Conservation (phyloP, 2,888 invertebrate genomes). For the Diaperis boleti region DNA sequence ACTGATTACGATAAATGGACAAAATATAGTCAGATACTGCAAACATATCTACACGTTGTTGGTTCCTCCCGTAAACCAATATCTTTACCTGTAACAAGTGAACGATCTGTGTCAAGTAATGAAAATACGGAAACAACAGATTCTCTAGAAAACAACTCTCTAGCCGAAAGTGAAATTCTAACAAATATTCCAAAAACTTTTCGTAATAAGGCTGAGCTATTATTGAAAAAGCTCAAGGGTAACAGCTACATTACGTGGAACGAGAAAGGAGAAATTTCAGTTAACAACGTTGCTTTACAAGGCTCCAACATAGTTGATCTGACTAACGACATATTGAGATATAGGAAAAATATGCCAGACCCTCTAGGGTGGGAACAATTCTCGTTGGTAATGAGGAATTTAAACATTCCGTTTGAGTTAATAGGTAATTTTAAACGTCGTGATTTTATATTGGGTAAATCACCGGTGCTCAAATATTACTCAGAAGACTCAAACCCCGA, state of each 20-base stretch:
- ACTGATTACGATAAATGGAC: slow-evolving; percentile 11
- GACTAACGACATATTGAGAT: not conserved
- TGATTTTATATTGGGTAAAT: too few species aligned
- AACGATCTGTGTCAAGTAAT: too few species aligned
- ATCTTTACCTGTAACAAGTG: not conserved
- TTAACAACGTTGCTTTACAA: not conserved
- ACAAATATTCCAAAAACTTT: not conserved
- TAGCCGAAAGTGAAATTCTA: slow-evolving; percentile 1
- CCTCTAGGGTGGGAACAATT: not conserved
- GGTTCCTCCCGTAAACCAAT: not conserved
- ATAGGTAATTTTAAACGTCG: not conserved
- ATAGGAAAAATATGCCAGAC: not conserved
- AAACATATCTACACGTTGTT: slow-evolving; percentile 8
- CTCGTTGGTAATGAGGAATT: not conserved
- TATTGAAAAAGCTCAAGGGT: not conserved
- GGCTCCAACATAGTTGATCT: slow-evolving; percentile 7
- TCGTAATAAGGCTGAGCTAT: not conserved
- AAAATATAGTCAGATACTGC: slow-evolving; percentile 7
- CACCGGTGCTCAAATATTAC: too few species aligned
- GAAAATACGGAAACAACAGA: too few species aligned
- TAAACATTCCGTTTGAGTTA: not conserved
- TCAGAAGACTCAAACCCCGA: too few species aligned
- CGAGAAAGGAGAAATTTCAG: not conserved
- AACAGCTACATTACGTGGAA: slow-evolving; percentile 1
- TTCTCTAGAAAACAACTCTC: too few species aligned